Conservation (phyloP, 2,113 vertebrate species). For the Pygoscelis antarcticus region DNA sequence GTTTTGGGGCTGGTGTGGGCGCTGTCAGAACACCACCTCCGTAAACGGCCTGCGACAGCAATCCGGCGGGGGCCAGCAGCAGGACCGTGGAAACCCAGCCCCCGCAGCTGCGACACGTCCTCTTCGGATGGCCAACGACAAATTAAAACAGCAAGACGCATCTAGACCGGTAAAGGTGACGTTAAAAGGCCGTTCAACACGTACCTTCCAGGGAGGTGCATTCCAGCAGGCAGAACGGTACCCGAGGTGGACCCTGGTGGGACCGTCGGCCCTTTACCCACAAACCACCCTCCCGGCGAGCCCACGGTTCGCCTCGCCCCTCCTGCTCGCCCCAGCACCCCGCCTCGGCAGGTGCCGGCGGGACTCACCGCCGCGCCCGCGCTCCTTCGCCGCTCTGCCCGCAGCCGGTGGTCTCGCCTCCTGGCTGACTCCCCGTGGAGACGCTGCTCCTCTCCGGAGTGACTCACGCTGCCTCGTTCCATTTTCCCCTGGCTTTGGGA, state of each 20-base stretch:
- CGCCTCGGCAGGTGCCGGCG: not conserved
- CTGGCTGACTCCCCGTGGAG: not conserved
- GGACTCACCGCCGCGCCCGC: not conserved
- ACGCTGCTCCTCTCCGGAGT: not conserved
- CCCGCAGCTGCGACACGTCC: fast-evolving
- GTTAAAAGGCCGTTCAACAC: not conserved
- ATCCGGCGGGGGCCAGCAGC: not conserved
- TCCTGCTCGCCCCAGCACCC: not conserved
- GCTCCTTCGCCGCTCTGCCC: not conserved
- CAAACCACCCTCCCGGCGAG: not conserved
- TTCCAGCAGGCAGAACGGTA: fast-evolving
- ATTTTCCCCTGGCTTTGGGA: constrained; percentile 26
- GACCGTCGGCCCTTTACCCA: not conserved
- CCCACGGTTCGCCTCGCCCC: fast-evolving
- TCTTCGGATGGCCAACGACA: fast-evolving
- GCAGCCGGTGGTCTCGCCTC: fast-evolving
- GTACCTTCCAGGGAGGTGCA: not conserved
- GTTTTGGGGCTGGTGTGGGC: not conserved
- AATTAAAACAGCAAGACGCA: not conserved
- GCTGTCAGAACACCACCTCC: not conserved
- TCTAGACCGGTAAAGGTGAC: not conserved
- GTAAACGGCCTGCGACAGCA: not conserved
- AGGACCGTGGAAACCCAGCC: fast-evolving
- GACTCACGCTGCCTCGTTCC: not conserved
- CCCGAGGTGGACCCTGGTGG: too few species aligned